Base-by-base conservation (phyloP, 2,113 vertebrate species). In the Danio rerio region DNA sequence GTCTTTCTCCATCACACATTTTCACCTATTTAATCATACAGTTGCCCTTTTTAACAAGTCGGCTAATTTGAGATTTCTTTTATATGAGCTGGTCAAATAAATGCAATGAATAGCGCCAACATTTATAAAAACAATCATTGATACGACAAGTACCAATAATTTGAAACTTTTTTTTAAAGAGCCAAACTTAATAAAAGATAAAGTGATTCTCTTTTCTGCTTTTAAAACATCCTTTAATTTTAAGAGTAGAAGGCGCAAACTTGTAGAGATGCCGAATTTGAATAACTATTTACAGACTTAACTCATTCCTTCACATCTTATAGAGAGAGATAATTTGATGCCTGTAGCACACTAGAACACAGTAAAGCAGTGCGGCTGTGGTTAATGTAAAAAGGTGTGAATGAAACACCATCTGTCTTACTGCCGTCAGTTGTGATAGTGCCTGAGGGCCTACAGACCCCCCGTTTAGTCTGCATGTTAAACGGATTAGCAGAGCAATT, bases 381-480 rank as follows among this genome's bases (percentile, higher is more conserved):
- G 76, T 53, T 78, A 7, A 66, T 78, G 47, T 52, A 55, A 53
- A 79, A 79, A 65, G 62, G 77, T 66, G 77, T 79, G 62, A 79
- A 79, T 79, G 77, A 79, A 79, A 79, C 77, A 68, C 77, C 49
- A 43, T 79, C 21, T 68, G 77, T 66, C 62, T 79, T 18, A 55
- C 1, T 43, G 49, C 49, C 1, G 9, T 43, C 49, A 55, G 49
- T 13, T 55, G 31, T 66, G 62, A 79, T 66, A 18, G 49, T 53
- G 16, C 77, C 77, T 66, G 49, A 52, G 77, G 77, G 47, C 47
- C 62, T 65, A 21, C 31, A 66, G 62, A 55, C 77, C 61, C 77
- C 61, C 49, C 6, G 7, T 79, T 8, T 10, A 6, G 2, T 66
- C 15, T 53, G 20, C 9, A 55, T 9, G 9, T 55, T 53, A 79